phyloP scores from a whole-genome alignment of 2,797 vertebrate genomes.

The Taeniopygia guttata region DNA sequence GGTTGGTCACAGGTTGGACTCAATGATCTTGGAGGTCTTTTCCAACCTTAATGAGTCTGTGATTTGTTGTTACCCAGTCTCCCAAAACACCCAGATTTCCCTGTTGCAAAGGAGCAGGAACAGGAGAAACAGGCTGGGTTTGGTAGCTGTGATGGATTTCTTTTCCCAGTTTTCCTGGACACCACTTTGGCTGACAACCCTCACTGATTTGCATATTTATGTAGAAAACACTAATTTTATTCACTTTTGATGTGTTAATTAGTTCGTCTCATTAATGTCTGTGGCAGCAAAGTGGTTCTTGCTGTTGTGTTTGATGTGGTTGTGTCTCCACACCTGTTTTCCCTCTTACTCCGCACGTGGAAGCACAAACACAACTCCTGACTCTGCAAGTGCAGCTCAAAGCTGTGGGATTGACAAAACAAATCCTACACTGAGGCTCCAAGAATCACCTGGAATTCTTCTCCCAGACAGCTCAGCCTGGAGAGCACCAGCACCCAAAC shows the following conservation, averaged over 20 bases:
- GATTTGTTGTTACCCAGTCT: neutral
- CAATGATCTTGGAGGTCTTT: neutral
- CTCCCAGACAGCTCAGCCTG: neutral
- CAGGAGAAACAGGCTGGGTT: neutral
- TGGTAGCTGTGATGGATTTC: neutral
- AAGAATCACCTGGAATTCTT: neutral
- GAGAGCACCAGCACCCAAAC: neutral
- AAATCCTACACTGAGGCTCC: neutral
- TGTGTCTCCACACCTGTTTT: neutral
- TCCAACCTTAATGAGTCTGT: neutral
- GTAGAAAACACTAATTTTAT: neutral
- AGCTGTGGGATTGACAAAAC: neutral
- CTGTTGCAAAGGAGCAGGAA: neutral
- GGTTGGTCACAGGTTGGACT: neutral
- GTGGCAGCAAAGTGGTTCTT: neutral
- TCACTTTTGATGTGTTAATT: constrained; percentile 10
- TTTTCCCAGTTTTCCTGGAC: neutral
- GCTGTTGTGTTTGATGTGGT: neutral
- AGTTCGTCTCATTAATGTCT: neutral
- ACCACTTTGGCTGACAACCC: neutral
- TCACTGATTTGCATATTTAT: neutral
- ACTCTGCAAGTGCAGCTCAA: neutral
- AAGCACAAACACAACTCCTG: neutral
- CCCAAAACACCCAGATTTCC: neutral
- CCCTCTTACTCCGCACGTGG: neutral